These are phyloP conservation scores for Anseranas semipalmata DNA, from an alignment of 2,113 vertebrate species.

Conservation along the genomic window DNA sequence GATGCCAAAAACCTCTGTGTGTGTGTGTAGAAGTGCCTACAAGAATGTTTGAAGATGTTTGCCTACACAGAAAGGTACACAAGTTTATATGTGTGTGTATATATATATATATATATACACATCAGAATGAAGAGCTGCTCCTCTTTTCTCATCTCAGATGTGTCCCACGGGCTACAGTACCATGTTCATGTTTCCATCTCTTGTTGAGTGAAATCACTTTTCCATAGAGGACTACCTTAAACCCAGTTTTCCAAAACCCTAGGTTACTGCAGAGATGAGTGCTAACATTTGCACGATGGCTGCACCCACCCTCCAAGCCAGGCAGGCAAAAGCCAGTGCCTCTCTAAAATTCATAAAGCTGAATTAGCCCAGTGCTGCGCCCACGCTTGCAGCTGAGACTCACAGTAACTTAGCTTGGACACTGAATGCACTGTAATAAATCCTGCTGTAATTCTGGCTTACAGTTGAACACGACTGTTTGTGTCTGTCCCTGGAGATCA, in stretches of 20 bases:
- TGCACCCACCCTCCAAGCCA: background rate
- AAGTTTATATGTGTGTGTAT: accelerated
- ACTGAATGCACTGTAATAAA: background rate
- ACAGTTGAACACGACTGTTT: accelerated
- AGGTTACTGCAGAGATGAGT: background rate
- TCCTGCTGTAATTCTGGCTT: background rate
- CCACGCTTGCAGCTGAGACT: background rate
- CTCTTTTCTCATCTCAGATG: background rate
- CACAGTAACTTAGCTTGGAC: background rate
- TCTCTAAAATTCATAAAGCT: background rate
- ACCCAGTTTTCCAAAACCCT: background rate
- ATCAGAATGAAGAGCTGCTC: background rate
- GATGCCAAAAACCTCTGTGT: background rate
- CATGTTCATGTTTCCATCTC: background rate
- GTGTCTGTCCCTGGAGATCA: background rate
- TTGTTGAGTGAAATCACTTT: background rate
- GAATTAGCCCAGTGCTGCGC: background rate
- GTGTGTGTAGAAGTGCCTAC: background rate
- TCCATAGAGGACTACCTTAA: background rate
- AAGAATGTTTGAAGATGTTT: background rate
- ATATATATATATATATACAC: background rate
- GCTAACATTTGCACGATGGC: background rate
- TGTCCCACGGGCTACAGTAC: background rate
- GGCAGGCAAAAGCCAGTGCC: background rate
- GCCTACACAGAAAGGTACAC: background rate